These are phyloP conservation scores for Venturia canescens DNA, from an alignment of 1,140 invertebrate species.

Conservation along the genomic window DNA sequence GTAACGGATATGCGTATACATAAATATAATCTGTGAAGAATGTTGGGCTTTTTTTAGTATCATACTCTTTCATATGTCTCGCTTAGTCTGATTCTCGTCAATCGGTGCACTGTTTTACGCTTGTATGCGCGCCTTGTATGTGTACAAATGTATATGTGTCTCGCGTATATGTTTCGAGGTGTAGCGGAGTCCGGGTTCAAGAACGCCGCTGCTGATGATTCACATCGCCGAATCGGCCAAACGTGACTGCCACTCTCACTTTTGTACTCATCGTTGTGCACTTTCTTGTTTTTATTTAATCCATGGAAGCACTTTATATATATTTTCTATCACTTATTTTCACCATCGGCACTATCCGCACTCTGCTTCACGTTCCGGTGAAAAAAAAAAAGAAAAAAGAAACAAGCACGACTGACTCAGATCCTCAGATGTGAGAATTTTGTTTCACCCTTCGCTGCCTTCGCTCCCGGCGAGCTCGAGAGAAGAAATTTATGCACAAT, in stretches of 20 bases:
- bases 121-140: background rate
- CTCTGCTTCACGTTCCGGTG: background rate
- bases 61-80: background rate
- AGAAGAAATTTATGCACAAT: too few relatives aligned
- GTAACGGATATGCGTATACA: too few relatives aligned
- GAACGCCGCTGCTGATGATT: slow-evolving; percentile 66
- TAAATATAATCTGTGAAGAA: slow-evolving; percentile 8
- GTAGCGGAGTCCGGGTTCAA: slow-evolving; percentile 44
- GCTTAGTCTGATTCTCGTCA: background rate
- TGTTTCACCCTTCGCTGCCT: too few relatives aligned
- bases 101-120: slow-evolving; percentile 8
- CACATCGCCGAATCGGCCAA: slow-evolving; percentile 60
- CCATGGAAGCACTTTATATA: background rate
- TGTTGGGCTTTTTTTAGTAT: slow-evolving; percentile 13
- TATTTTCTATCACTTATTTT: background rate
- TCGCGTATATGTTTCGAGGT: background rate
- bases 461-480: too few relatives aligned
- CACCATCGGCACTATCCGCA: background rate
- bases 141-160: background rate
- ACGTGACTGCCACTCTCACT: slow-evolving; percentile 61
- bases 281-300: slow-evolving; percentile 6
- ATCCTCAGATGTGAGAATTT: too few relatives aligned
- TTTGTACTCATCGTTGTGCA: slow-evolving; percentile 56
- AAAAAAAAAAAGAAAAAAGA: background rate
- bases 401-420: background rate